Percentiles rank a stretch among this genome's conserved stretches.
These are phyloP conservation scores for Cataglyphis rosenhaueri DNA, from an alignment of 2,888 invertebrate species.

Conservation along the genomic window DNA sequence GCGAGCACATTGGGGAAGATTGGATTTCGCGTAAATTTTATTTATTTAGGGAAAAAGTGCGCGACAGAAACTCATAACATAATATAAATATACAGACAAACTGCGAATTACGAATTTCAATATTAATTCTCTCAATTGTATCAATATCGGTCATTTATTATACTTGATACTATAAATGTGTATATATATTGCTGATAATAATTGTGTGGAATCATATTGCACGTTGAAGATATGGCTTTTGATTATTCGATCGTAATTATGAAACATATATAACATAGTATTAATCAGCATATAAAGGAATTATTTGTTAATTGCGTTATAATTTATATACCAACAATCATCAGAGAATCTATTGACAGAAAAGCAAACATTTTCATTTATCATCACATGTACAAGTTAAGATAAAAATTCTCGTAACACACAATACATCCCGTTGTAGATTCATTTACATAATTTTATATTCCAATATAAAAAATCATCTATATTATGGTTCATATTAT, in stretches of 20 bases:
- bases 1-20: conserved; percentile 17
- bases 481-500: conserved; percentile 9
- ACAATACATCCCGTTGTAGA: not conserved
- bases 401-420: not conserved
- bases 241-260: not conserved
- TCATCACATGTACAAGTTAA: not conserved
- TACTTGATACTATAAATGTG: not conserved
- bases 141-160: not conserved
- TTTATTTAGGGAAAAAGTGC: not conserved
- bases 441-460: conserved; percentile 6
- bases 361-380: not conserved
- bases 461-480: conserved; percentile 9
- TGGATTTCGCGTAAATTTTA: conserved; percentile 16
- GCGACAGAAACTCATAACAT: not conserved
- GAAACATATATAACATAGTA: not conserved
- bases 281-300: not conserved
- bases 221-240: not conserved
- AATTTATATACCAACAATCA: not conserved
- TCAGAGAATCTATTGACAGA: not conserved
- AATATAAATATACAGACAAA: not conserved
- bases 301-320: not conserved
- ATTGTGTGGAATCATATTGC: not conserved
- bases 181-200: not conserved
- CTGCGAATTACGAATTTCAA: not conserved
- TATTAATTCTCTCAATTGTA: not conserved